Evolutionary conservation across 2,797 vertebrate genomes (phyloP).

Genomic region (Halcyon chelicuti): DNA sequence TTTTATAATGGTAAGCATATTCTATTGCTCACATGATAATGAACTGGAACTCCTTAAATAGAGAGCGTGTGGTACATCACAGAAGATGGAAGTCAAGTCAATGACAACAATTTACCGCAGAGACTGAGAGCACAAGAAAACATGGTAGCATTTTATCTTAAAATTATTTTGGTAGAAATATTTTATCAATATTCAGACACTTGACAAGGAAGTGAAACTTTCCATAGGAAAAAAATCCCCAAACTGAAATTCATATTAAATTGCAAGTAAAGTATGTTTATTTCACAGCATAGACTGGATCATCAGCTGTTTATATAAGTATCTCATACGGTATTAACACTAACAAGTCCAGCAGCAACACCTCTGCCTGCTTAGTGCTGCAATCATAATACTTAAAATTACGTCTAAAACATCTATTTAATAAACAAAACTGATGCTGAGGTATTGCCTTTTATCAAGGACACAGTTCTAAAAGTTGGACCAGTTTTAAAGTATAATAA

Average conservation of each 20-base stretch:
- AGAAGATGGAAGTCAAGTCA: not conserved
- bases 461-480: not conserved
- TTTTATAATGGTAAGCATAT: not conserved
- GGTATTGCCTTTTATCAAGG: not conserved
- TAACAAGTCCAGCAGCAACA: not conserved
- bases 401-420: not conserved
- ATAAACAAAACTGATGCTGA: not conserved
- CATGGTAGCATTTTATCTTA: not conserved
- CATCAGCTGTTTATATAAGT: not conserved
- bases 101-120: not conserved
- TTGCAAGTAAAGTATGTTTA: not conserved
- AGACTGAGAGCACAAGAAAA: not conserved
- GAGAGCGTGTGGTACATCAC: not conserved
- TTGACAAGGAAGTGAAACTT: not conserved
- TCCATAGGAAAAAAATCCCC: not conserved
- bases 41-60: not conserved
- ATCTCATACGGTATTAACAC: not conserved
- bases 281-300: not conserved
- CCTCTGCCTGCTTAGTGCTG: not conserved
- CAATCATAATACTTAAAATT: not conserved
- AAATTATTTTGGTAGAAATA: not conserved
- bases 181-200: not conserved
- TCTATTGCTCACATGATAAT: not conserved
- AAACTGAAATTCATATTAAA: not conserved
- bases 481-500: not conserved